Evolutionary conservation across 2,888 invertebrate genomes (phyloP).

Genomic region (Scelioninae gen. 1): DNA sequence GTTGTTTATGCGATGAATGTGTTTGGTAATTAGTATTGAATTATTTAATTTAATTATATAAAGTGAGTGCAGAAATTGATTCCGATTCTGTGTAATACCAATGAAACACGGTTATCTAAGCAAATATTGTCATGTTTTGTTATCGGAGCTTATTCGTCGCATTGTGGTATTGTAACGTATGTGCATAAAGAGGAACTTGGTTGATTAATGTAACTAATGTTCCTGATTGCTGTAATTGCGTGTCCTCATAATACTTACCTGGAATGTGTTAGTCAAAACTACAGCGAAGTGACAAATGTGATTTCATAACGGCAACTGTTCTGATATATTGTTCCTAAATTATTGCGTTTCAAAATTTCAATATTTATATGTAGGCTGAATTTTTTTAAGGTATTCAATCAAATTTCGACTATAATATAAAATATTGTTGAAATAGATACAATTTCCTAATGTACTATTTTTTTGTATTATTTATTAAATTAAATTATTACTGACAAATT

Average conservation of each 20-base stretch:
- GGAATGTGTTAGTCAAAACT: constrained; percentile 54
- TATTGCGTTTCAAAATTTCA: constrained; percentile 9
- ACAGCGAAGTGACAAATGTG: constrained; percentile 53
- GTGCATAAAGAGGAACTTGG: constrained; percentile 64
- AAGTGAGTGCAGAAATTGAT: constrained; percentile 17
- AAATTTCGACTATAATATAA: no score
- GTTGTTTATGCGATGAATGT: no score
- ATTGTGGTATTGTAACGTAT: constrained; percentile 47
- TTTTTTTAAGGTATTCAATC: background rate
- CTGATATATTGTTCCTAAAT: constrained; percentile 39
- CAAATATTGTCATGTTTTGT: constrained; percentile 61
- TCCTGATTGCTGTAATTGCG: constrained; percentile 65
- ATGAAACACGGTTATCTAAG: constrained; percentile 40
- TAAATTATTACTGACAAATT: no score
- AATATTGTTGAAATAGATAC: no score
- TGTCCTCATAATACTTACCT: constrained; percentile 63
- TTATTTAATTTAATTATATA: constrained; percentile 18
- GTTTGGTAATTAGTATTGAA: background rate
- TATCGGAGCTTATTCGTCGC: constrained; percentile 55
- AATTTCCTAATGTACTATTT: no score
- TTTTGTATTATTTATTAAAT: no score
- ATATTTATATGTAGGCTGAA: background rate
- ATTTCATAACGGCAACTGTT: constrained; percentile 34
- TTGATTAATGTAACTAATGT: constrained; percentile 68
- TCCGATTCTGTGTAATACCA: constrained; percentile 26